phyloP scores from a whole-genome alignment of 2,113 vertebrate genomes.

The Rhea americana region DNA sequence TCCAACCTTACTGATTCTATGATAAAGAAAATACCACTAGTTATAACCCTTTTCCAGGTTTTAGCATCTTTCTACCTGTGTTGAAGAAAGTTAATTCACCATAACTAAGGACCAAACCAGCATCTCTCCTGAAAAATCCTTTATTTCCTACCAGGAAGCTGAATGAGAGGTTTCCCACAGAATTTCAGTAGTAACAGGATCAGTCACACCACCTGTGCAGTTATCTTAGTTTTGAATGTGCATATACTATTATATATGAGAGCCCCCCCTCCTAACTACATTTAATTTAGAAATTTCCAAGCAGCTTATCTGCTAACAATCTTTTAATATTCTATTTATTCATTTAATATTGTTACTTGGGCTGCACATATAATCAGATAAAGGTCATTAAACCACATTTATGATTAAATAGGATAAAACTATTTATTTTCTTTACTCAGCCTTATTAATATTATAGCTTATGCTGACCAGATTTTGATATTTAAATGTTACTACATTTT shows the following conservation, averaged over 20 bases:
- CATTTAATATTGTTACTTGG: conserved; percentile 77
- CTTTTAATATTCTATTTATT: conserved; percentile 82
- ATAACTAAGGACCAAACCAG: background rate
- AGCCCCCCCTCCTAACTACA: conserved; percentile 23
- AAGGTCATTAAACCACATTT: conserved; percentile 82
- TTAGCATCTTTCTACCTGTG: background rate
- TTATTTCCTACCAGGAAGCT: background rate
- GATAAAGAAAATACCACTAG: background rate
- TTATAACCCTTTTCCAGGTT: background rate
- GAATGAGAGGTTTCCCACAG: background rate
- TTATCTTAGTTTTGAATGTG: conserved; percentile 73
- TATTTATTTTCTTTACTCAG: conserved; percentile 77
- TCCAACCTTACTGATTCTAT: too few relatives aligned
- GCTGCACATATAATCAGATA: conserved; percentile 81
- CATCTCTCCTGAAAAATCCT: background rate
- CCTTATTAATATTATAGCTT: conserved; percentile 78
- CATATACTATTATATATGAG: conserved; percentile 73
- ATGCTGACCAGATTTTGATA: conserved; percentile 69
- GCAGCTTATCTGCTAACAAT: conserved; percentile 79
- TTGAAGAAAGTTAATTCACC: background rate
- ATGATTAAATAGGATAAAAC: conserved; percentile 83
- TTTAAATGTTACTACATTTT: conserved; percentile 73
- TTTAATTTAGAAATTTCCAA: conserved; percentile 79
- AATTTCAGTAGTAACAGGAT: background rate
- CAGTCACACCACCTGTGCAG: conserved; percentile 52